These are phyloP conservation scores for Alsophila aescularia DNA, from an alignment of 2,888 invertebrate genomes.

Conservation along the genomic window DNA sequence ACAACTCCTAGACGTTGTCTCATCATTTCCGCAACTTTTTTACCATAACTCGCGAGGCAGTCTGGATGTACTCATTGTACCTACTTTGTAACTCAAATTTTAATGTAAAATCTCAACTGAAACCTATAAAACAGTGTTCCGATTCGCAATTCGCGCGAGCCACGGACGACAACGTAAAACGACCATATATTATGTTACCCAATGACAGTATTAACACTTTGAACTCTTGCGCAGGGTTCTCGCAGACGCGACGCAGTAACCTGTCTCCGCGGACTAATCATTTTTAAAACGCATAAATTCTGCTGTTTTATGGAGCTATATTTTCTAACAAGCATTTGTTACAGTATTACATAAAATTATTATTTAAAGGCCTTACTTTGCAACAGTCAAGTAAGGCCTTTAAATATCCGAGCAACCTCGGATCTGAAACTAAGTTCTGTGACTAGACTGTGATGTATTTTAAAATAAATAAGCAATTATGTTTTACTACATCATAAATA, in stretches of 20 bases:
- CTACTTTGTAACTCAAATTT: too few relatives aligned
- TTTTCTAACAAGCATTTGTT: constrained; percentile 2
- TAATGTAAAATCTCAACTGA: constrained; percentile 14
- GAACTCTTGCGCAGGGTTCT: constrained; percentile 14
- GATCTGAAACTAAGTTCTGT: not conserved
- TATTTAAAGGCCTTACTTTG: constrained; percentile 8
- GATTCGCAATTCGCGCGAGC: constrained; percentile 6
- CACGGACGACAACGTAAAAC: constrained; percentile 8
- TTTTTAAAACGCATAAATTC: constrained; percentile 19
- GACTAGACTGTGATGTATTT: not conserved
- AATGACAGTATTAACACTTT: constrained; percentile 25
- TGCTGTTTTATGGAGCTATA: constrained; percentile 11
- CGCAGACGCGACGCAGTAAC: constrained; percentile 7
- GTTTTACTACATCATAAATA: constrained; percentile 4
- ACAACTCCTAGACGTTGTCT: too few relatives aligned
- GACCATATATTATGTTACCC: constrained; percentile 13
- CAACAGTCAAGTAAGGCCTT: not conserved
- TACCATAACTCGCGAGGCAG: not conserved
- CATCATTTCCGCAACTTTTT: too few relatives aligned
- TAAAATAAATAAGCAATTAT: constrained; percentile 12
- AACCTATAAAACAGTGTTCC: constrained; percentile 12
- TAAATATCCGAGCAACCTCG: too few relatives aligned
- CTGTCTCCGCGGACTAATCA: constrained; percentile 17
- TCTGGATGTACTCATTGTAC: too few relatives aligned
- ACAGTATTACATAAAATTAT: constrained; percentile 5